These are phyloP conservation scores for Eumaeus atala DNA, from an alignment of 1,140 invertebrate genomes.

Conservation along the genomic window DNA sequence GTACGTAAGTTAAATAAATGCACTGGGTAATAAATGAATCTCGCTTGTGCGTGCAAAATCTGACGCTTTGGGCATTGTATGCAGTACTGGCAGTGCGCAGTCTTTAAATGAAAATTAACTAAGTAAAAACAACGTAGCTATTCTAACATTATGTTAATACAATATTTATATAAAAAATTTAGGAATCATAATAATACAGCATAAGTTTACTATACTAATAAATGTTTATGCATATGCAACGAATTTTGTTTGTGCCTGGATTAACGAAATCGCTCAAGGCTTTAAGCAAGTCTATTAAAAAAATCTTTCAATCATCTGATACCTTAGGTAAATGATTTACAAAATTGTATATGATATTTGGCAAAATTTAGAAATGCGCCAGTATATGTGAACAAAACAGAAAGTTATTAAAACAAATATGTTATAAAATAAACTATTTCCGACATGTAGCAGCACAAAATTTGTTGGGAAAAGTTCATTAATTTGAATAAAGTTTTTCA, in stretches of 20 bases:
- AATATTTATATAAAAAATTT: slow-evolving; percentile 4
- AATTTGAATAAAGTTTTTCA: too few relatives aligned
- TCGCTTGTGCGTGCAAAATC: not conserved
- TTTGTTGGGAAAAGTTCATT: too few relatives aligned
- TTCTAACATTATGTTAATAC: slow-evolving; percentile 1
- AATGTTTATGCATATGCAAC: not conserved
- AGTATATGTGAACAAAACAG: too few relatives aligned
- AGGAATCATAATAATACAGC: slow-evolving; percentile 1
- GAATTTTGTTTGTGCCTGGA: not conserved
- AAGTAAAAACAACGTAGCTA: not conserved
- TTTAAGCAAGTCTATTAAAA: too few relatives aligned
- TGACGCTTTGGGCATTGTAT: not conserved
- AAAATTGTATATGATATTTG: too few relatives aligned
- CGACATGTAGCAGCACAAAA: too few relatives aligned
- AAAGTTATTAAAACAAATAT: too few relatives aligned
- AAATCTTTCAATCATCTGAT: too few relatives aligned
- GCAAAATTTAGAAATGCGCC: too few relatives aligned
- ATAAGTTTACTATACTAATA: not conserved
- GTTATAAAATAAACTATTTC: too few relatives aligned
- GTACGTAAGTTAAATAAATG: not conserved
- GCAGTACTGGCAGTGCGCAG: slow-evolving; percentile 6
- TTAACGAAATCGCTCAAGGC: too few relatives aligned
- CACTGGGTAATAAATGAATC: not conserved
- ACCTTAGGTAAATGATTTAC: too few relatives aligned
- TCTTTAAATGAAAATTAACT: not conserved